Evolutionary conservation across 1,140 invertebrate species (phyloP), one percentile per base, ranked within the genome.

Genomic region (Bursaphelenchus mucronatus): DNA sequence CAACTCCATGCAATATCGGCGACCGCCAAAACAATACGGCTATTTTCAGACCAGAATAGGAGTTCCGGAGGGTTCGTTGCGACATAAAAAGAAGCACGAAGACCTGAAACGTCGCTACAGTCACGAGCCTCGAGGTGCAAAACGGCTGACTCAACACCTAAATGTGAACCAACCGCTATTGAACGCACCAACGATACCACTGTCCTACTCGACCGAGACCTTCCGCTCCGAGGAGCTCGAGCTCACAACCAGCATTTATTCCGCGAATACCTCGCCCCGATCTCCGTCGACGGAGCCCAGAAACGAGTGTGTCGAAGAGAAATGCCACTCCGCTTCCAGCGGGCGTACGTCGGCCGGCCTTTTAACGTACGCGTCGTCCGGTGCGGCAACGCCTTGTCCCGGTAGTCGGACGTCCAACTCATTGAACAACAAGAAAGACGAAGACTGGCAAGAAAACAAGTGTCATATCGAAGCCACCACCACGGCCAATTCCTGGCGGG

Each of bases 101-200:
- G 55, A 63, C n/a, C 55, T 63, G 3, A 15, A 64, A 11, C 58
- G 61, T n/a, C 61, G 61, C 30, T 63, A 63, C 56, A 63, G 55
- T 8, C 57, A 17, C 5, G 61, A 65, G 2, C 61, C 61, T n/a
- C 61, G 61, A 13, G 11, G 19, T 19, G 62, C 55, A 45, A 39
- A 44, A 5, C 2, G 45, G 41, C 39, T 44, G 15, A 59, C 41
- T 2, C 13, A 30, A 4, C 57, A 59, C 40, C 57, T 59, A 1
- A 39, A 59, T 6, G 57, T 59, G 11, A 59, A 59, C 40, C 57
- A 59, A 43, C 57, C 57, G 46, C 57, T 59, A n/a, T 13, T n/a
- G 11, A 44, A 39, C 10, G 57, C 41, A 4, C 57, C 57, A 4
- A n/a, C 45, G 11, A 30, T 59, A 9, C 40, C 57, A 45, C 30